Conservation (phyloP, 2,113 vertebrate species). For the Burhinus bistriatus region DNA sequence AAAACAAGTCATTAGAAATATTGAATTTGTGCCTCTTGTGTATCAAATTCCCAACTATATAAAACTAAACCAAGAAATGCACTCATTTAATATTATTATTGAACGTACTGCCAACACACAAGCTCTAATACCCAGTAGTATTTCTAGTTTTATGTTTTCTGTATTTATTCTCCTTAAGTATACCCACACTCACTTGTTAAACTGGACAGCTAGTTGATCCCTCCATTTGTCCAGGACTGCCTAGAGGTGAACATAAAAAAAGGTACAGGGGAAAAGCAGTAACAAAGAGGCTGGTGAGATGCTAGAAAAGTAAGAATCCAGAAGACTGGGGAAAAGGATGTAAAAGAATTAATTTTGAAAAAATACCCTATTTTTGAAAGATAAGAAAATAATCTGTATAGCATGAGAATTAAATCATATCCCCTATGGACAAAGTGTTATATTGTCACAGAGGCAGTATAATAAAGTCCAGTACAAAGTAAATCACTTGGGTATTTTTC, state of each 20-base stretch:
- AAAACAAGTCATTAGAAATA: neutral
- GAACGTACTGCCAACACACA: neutral
- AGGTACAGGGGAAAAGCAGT: neutral
- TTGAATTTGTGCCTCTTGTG: neutral
- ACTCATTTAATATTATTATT: neutral
- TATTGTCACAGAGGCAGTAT: neutral
- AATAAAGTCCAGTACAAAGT: neutral
- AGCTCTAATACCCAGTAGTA: neutral
- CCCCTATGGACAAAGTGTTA: neutral
- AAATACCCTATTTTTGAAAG: neutral
- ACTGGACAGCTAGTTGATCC: neutral
- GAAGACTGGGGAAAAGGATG: neutral
- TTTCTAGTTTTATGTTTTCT: neutral
- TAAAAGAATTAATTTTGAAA: neutral
- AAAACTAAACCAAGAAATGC: neutral
- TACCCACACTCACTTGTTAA: neutral
- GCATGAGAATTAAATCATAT: neutral
- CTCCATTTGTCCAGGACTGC: neutral
- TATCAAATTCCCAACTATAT: neutral
- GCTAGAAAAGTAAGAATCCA: neutral
- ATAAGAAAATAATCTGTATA: neutral
- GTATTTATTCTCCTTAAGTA: neutral
- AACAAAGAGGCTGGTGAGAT: neutral
- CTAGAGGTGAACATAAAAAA: neutral
- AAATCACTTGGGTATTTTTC: neutral